phyloP scores from a whole-genome alignment of 2,113 vertebrate species.

The Lethenteron reissneri region DNA sequence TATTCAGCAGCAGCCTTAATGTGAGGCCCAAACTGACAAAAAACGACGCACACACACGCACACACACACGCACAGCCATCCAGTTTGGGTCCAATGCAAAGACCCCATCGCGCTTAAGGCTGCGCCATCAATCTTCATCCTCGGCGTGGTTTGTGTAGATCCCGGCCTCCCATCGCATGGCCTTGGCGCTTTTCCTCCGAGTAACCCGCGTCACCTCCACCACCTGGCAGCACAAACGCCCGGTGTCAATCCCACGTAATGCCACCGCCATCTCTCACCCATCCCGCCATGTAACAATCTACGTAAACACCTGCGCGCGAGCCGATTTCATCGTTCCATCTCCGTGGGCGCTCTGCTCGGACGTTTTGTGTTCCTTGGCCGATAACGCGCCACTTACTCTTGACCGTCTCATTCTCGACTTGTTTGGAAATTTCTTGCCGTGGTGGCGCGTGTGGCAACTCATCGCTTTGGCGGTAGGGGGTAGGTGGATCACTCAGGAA shows the following conservation, averaged over 20 bases:
- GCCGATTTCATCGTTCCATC: no score
- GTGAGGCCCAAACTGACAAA: background rate
- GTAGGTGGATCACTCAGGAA: no score
- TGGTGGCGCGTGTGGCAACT: no score
- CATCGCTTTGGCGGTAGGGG: no score
- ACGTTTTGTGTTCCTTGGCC: no score
- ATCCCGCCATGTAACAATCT: no score
- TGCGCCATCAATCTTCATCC: conserved; percentile 16
- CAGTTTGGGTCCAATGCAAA: background rate
- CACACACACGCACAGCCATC: background rate
- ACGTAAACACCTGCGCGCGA: no score
- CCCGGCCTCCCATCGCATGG: conserved; percentile 76
- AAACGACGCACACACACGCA: background rate
- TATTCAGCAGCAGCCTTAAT: background rate
- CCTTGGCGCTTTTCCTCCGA: conserved; percentile 76
- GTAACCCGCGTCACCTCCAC: conserved; percentile 81
- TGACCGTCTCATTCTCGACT: no score
- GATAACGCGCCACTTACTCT: no score
- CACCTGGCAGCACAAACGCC: conserved; percentile 30
- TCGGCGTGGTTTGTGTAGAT: conserved; percentile 78
- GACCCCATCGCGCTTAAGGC: background rate
- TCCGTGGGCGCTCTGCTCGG: no score
- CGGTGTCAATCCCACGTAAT: background rate
- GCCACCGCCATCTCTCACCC: no score
- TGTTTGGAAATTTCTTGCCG: no score